Conservation (phyloP, 2,113 vertebrate species). For the Cyanoliseus patagonus region DNA sequence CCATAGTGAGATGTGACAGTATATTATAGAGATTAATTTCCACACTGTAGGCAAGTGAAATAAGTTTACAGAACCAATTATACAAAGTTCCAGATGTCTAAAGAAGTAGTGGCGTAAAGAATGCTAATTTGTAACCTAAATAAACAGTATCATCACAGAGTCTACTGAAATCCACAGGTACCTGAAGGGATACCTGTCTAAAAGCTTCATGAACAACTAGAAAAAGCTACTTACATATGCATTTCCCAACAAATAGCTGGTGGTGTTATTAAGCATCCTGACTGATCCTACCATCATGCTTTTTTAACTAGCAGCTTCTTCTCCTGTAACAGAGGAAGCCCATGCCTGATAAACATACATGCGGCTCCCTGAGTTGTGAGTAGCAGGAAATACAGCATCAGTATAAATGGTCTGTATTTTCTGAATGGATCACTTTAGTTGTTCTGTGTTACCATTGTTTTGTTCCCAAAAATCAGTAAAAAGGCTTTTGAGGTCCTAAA, state of each 20-base stretch:
- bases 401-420: background rate
- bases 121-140: background rate
- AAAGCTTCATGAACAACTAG: background rate
- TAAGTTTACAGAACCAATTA: background rate
- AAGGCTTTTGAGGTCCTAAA: background rate
- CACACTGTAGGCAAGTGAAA: background rate
- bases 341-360: background rate
- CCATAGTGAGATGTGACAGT: background rate
- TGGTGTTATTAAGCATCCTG: background rate
- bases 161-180: background rate
- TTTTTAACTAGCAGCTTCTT: background rate
- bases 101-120: background rate
- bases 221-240: background rate
- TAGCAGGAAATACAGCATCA: background rate
- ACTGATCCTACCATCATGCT: background rate
- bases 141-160: background rate
- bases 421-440: background rate
- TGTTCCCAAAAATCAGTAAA: background rate
- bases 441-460: background rate
- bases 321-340: background rate
- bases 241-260: background rate
- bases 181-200: background rate
- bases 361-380: background rate
- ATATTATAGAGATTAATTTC: background rate
- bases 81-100: background rate